Base-by-base conservation (phyloP, 2,113 vertebrate genomes). In the Oncorhynchus nerka region DNA sequence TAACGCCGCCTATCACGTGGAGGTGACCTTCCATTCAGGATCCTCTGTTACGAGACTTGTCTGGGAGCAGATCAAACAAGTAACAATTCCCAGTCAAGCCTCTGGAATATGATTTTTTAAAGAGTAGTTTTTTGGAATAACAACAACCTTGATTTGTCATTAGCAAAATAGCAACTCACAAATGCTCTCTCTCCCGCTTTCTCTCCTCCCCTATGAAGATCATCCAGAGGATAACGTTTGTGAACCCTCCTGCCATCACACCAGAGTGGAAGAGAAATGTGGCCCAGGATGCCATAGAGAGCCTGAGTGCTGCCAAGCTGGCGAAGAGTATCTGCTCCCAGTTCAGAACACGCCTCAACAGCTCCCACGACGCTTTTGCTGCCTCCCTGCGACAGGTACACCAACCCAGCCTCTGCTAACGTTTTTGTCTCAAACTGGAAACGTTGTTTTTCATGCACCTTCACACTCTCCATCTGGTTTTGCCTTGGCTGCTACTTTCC, bases 11-110 rank as follows among this genome's bases (percentile, higher is more conserved):
- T 99, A 99, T 86, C 96, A 99, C 0, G 98, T 99, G 69, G 98
- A 99, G 91, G 97, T 99, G 79, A 99, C 98, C 0, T 98, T 99
- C 88, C 96, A 98, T 87, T 98, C 97, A 0, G 98, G 98, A 80
- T 99, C 98, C 0, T 97, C 97, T 0, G 96, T 99, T 32, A 97
- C 97, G 4, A 93, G 96, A 80, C 92, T 97, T 84, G 92, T 99
- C 22, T 99, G 98, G 98, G 98, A 99, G 65, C 98, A 99, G 89
- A 97, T 99, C 89, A 99, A 99, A 84, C 97, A 99, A 97, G 98
- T 99, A 78, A 13, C 78, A 30, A 1, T 34, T 62, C n/a, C 5
- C 3, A 22, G n/a, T 64, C n/a, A 24, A 26, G 24, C 61, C 5
- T 16, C 16, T 11, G 20, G 39, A 45, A 45, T 11, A 2, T 22